Evolutionary conservation across 2,113 vertebrate species (phyloP), one percentile per base, ranked within the genome.

Genomic region (Riparia riparia): DNA sequence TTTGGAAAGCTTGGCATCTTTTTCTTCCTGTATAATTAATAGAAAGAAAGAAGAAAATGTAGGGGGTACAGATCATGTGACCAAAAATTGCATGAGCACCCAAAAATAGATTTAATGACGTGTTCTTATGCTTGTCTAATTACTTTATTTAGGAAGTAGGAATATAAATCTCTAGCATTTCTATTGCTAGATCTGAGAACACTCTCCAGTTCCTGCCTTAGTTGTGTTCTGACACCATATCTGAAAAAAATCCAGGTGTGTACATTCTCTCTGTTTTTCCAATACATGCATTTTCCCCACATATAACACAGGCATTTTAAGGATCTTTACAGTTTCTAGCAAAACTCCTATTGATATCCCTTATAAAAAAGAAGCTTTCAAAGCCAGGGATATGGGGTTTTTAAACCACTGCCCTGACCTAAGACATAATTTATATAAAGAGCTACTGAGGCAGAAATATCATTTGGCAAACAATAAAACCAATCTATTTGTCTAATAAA

Each of bases 51-150:
- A 77, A 8, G 16, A 86, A 41, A 6, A 68, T 2, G 8, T 11
- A 21, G 26, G 39, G 57, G 17, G 17, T 12, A 11, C 19, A 45
- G 12, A 15, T 66, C 47, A 70, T 10, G 12, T 39, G 29, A 91
- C 6, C 19, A 54, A 87, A 91, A 94, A 82, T 44, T 68, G 57
- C 58, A 69, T 21, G 39, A 71, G 32, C 53, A 44, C 31, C n/a
- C 73, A 71, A 91, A 93, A 91, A 57, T n/a, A 87, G 90, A 26
- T 60, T 79, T 68, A 72, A 85, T 85, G 17, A 91, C 69, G 53
- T 58, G 51, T 22, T 91, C 61, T 72, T 82, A 60, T 0, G 9
- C 28, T 73, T 69, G 16, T 60, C 45, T 73, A 69, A 94, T 57
- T 71, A 71, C 21, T 69, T 87, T 85, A 79, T 85, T 94, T 93